Evolutionary conservation across 30 jellyfish, hydroid and myxozoan species (phyloP).

Genomic region (Phacellophora camtschatica): DNA sequence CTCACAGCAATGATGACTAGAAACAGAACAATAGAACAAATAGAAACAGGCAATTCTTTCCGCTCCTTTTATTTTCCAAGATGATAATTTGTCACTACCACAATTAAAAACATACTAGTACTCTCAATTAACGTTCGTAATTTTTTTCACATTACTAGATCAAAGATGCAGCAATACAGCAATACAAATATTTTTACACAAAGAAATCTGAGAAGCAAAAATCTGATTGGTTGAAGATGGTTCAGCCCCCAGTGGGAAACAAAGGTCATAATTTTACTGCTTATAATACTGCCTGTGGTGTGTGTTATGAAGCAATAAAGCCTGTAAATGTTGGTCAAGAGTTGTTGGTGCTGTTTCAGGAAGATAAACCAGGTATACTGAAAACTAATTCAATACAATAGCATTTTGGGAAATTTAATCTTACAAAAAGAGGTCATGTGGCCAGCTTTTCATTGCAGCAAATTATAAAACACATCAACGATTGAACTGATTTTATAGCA

Average conservation of each 20-base stretch:
- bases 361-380: not conserved
- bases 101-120: too few relatives aligned
- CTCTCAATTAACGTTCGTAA: not conserved
- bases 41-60: too few relatives aligned
- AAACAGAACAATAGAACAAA: too few relatives aligned
- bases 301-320: slow-evolving; percentile 33
- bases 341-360: slow-evolving; percentile 39
- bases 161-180: slow-evolving; percentile 10
- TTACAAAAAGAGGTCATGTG: too few relatives aligned
- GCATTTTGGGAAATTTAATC: too few relatives aligned
- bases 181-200: slow-evolving; percentile 18
- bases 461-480: too few relatives aligned
- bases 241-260: slow-evolving; percentile 43
- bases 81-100: too few relatives aligned
- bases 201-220: slow-evolving; percentile 13
- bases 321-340: slow-evolving; percentile 48
- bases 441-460: too few relatives aligned
- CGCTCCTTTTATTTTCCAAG: too few relatives aligned
- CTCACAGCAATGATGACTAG: too few relatives aligned
- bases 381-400: too few relatives aligned
- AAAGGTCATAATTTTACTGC: slow-evolving; percentile 7
- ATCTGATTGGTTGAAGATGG: slow-evolving; percentile 68
- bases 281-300: slow-evolving; percentile 31
- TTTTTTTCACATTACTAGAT: not conserved
- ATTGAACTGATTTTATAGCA: too few relatives aligned